Conservation (phyloP, 1,140 invertebrate genomes). For the Diorhabda elongata region DNA sequence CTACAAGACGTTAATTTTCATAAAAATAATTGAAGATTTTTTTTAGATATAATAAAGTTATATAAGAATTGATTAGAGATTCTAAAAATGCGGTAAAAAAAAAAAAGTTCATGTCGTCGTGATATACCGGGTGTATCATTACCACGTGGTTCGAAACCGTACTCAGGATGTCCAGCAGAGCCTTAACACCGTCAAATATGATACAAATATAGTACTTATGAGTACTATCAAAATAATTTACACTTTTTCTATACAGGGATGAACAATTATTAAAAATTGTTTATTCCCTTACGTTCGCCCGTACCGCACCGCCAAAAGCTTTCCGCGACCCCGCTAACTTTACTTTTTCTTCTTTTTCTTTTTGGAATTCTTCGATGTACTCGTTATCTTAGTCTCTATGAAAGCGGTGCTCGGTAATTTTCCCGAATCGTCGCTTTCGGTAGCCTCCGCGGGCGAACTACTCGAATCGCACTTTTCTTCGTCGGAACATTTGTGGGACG, state of each 20-base stretch:
- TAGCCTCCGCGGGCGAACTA: constrained; percentile 41
- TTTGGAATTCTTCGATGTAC: constrained; percentile 14
- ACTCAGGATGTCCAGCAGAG: background rate
- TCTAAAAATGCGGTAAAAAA: no score
- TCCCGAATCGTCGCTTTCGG: constrained; percentile 46
- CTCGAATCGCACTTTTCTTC: constrained; percentile 38
- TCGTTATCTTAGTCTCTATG: background rate
- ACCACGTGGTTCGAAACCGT: background rate
- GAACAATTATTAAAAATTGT: background rate
- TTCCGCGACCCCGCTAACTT: background rate
- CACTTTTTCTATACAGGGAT: background rate
- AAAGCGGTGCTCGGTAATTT: constrained; percentile 23
- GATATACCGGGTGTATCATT: no score
- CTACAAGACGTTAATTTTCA: no score
- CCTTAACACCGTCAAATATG: background rate
- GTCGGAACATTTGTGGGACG: constrained; percentile 42
- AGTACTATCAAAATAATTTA: constrained; percentile 6
- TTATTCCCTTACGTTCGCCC: background rate
- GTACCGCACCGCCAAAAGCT: background rate
- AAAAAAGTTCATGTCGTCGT: no score
- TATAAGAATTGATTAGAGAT: no score
- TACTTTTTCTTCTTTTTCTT: constrained; percentile 29
- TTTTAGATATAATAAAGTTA: no score
- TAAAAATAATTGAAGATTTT: no score
- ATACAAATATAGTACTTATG: background rate